Percentiles rank a stretch among this genome's conserved stretches.
Evolutionary conservation across 2,797 vertebrate genomes (phyloP).

Genomic region (Ctenochaetus hawaiiensis): DNA sequence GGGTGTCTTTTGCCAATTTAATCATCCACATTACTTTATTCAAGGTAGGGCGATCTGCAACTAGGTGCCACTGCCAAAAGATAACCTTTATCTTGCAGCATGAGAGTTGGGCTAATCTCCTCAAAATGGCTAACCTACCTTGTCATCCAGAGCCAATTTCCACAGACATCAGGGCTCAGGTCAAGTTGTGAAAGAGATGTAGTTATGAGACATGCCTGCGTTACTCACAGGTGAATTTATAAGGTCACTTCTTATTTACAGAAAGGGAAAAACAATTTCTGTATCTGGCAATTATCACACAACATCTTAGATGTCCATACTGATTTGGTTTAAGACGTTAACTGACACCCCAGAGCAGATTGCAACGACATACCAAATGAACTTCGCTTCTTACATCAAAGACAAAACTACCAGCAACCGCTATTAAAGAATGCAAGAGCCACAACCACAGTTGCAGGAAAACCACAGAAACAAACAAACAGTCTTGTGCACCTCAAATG

Average conservation of each 20-base stretch:
- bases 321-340: constrained; percentile 2
- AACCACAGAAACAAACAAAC: constrained; percentile 36
- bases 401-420: constrained; percentile 12
- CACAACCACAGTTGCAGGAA: constrained; percentile 26
- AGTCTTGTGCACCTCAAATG: constrained; percentile 9
- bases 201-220: constrained; percentile 31
- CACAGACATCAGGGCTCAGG: constrained; percentile 38
- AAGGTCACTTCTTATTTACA: constrained; percentile 8
- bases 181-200: constrained; percentile 52
- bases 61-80: constrained; percentile 58
- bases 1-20: constrained; percentile 55
- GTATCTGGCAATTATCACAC: background rate
- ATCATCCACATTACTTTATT: constrained; percentile 60
- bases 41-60: constrained; percentile 45
- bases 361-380: constrained; percentile 13
- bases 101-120: constrained; percentile 62
- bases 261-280: background rate
- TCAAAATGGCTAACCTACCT: constrained; percentile 46
- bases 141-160: constrained; percentile 57
- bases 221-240: constrained; percentile 22
- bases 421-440: constrained; percentile 17
- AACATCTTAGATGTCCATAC: background rate
- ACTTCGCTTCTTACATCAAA: constrained; percentile 19
- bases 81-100: constrained; percentile 69
- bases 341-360: background rate